Base-by-base conservation (phyloP, 2,888 invertebrate species). In the Amorpha juglandis region DNA sequence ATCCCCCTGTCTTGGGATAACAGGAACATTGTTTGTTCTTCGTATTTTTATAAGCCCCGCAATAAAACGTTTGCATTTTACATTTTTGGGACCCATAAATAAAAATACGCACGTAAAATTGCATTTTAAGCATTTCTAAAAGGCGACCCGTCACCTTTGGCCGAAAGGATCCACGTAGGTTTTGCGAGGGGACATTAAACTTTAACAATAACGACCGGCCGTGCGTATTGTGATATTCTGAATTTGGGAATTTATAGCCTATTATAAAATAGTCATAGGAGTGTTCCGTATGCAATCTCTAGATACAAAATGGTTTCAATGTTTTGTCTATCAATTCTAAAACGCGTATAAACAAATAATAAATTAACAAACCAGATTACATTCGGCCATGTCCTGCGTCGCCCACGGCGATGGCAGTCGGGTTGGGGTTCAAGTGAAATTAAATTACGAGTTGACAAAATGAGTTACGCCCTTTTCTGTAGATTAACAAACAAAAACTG, bases 401-500 rank as follows among this genome's bases (percentile, higher is more conserved):
- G 81, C 84, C 83, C 82, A 75, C 78, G 79, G 81, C 81, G 78
- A 64, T 69, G 77, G 64, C 70, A 69, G 63, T 73, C 77, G 74
- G 71, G 80, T 78, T 81, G 87, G 90, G 91, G 91, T 87, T 86
- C 87, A 87, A 85, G 82, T 84, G 84, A 90, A 92, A 92, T 93
- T 91, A 91, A 92, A 93, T 93, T 92, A 93, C 89, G 84, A 87
- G 91, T 90, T 89, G 92, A 92, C 91, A 90, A 92, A 92, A 92
- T 90, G 92, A 93, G 92, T 92, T 89, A 93, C 92, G 92, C 92
- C 92, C 92, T 91, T 90, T 90, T 91, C 91, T 91, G 89, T 88
- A 90, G 91, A 93, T 92, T 93, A 92, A 92, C 92, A 93, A 93
- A 93, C 93, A 93, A 92, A 93, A 93, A 92, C 88, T 91, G 91